A percentile compares a stretch with the other conserved stretches of the same genome.
Conservation (phyloP, 2,888 invertebrate species). For the Petrolisthes cinctipes region DNA sequence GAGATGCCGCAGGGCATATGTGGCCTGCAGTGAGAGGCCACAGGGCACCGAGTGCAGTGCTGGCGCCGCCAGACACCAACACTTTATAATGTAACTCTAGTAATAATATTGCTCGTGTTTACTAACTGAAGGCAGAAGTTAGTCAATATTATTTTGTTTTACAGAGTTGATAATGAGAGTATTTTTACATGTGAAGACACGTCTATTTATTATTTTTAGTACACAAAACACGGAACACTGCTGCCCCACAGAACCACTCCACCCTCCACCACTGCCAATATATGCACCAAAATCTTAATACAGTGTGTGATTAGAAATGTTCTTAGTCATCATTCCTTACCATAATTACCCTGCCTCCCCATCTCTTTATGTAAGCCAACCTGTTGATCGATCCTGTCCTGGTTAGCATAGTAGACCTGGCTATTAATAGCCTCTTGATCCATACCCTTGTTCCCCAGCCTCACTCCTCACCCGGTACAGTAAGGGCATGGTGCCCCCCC, state of each 20-base stretch:
- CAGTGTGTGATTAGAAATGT: too few species aligned
- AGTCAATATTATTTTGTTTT: conserved; percentile 60
- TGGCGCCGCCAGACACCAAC: conserved; percentile 48
- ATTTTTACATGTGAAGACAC: conserved; percentile 58
- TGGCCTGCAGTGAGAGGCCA: conserved; percentile 4
- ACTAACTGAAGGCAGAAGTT: conserved; percentile 57
- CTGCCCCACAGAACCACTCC: neutral
- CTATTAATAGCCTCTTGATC: too few species aligned
- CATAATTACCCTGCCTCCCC: too few species aligned
- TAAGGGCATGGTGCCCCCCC: neutral
- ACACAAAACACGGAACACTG: conserved; percentile 24
- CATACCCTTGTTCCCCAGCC: neutral
- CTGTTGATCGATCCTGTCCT: too few species aligned
- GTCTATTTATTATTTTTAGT: conserved; percentile 59
- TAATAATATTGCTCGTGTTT: conserved; percentile 58
- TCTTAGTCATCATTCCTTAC: too few species aligned
- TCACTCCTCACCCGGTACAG: neutral
- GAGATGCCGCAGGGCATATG: neutral
- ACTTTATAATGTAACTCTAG: conserved; percentile 57
- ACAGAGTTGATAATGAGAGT: conserved; percentile 56
- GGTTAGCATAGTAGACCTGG: too few species aligned
- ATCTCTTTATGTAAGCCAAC: too few species aligned
- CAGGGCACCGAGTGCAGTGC: conserved; percentile 29
- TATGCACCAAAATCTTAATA: neutral
- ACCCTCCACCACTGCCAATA: neutral